These are phyloP conservation scores for Cantharis rustica DNA, from an alignment of 2,888 invertebrate genomes.

Conservation along the genomic window DNA sequence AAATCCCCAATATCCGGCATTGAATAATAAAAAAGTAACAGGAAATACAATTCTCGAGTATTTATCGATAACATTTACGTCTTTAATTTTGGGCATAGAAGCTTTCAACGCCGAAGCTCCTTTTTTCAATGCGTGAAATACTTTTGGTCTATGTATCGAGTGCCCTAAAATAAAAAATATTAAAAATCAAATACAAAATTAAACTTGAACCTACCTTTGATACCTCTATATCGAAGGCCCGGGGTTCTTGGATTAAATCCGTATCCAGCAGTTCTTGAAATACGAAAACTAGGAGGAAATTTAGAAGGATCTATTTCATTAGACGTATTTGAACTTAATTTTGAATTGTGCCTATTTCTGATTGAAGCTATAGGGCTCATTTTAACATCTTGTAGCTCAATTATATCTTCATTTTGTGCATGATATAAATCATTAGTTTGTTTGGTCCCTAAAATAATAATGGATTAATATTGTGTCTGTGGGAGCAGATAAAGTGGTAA, in stretches of 20 bases:
- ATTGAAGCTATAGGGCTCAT: conserved; percentile 85
- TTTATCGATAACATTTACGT: conserved; percentile 97
- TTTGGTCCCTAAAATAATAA: conserved; percentile 52
- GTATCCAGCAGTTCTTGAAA: conserved; percentile 65
- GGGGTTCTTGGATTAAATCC: conserved; percentile 63
- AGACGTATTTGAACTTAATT: conserved; percentile 48
- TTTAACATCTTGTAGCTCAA: conserved; percentile 85
- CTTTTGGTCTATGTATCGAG: conserved; percentile 66
- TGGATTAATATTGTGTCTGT: background rate
- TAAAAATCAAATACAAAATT: background rate
- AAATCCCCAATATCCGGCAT: conserved; percentile 94
- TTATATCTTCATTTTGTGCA: conserved; percentile 72
- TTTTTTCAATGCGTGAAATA: conserved; percentile 80
- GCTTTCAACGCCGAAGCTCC: conserved; percentile 85
- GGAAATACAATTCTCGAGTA: conserved; percentile 96
- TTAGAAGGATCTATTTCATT: conserved; percentile 65
- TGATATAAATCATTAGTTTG: conserved; percentile 36
- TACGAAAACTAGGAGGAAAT: conserved; percentile 77
- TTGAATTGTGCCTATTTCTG: conserved; percentile 66
- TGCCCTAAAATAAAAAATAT: conserved; percentile 55
- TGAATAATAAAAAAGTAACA: conserved; percentile 93
- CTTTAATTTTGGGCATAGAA: conserved; percentile 95
- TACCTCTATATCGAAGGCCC: conserved; percentile 63
- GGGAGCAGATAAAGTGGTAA: no score
- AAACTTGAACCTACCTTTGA: conserved; percentile 51